A percentile compares a stretch with the other conserved stretches of the same genome.
These are phyloP conservation scores for Phortica variegata DNA, from an alignment of 1,140 invertebrate genomes.

Conservation along the genomic window DNA sequence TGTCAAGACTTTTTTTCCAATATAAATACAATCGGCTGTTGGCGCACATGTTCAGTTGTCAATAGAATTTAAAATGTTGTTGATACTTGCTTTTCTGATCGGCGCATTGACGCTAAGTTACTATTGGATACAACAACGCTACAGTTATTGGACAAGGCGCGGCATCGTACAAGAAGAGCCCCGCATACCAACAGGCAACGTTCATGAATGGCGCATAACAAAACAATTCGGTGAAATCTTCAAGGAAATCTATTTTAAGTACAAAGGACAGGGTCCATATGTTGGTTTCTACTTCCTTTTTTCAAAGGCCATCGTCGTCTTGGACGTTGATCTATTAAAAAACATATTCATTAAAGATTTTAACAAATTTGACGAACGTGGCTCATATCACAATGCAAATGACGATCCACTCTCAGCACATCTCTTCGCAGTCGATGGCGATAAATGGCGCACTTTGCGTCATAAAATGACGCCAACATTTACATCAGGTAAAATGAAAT, in stretches of 20 bases:
- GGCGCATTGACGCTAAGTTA: no score
- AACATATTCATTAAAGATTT: conserved; percentile 61
- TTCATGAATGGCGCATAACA: conserved; percentile 3
- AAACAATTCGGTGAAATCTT: background rate
- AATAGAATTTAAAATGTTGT: no score
- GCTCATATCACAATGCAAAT: conserved; percentile 48
- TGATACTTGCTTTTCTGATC: no score
- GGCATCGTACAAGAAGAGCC: conserved; percentile 41
- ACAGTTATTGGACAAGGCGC: conserved; percentile 43
- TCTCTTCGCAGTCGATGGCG: conserved; percentile 57
- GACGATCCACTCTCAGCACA: conserved; percentile 57
- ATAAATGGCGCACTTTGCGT: conserved; percentile 62
- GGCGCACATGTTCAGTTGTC: no score
- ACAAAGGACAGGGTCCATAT: background rate
- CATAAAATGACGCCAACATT: conserved; percentile 62
- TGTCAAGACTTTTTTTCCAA: no score
- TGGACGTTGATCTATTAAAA: conserved; percentile 43
- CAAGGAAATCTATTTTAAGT: background rate
- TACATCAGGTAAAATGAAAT: no score
- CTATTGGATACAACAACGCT: conserved; percentile 12
- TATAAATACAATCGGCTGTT: no score
- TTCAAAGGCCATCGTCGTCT: background rate
- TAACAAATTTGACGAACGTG: conserved; percentile 58
- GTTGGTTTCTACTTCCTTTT: conserved; percentile 5
- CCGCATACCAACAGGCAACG: conserved; percentile 31